These are phyloP conservation scores for Capreolus pygargus DNA, from an alignment of 2,113 vertebrate species.

Conservation along the genomic window DNA sequence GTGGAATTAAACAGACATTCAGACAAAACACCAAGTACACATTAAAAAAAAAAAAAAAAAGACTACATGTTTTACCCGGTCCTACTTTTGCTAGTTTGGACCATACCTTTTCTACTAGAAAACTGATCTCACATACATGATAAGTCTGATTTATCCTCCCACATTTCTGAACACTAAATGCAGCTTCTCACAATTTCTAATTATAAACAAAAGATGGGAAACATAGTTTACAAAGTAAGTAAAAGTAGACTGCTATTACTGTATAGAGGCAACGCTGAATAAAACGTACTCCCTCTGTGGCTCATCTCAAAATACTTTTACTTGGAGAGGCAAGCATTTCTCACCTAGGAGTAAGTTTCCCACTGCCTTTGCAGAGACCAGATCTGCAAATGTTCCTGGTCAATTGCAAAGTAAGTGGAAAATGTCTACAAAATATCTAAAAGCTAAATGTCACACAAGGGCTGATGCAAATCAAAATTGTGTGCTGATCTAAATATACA, in stretches of 20 bases:
- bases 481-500: conserved; percentile 55
- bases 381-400: not conserved
- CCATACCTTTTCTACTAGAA: conserved; percentile 55
- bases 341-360: not conserved
- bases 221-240: conserved; percentile 44
- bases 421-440: conserved; percentile 43
- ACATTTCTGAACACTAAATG: conserved; percentile 76
- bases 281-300: conserved; percentile 60
- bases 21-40: conserved; percentile 70
- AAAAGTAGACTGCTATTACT: conserved; percentile 62
- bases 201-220: conserved; percentile 72
- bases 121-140: conserved; percentile 69
- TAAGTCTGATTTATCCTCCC: conserved; percentile 75
- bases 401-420: not conserved
- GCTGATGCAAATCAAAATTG: conserved; percentile 37
- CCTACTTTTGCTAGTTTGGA: conserved; percentile 53
- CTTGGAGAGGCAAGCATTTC: conserved; percentile 40
- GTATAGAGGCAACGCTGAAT: conserved; percentile 65
- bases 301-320: conserved; percentile 61
- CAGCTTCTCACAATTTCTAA: conserved; percentile 76
- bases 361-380: not conserved
- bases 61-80: conserved; percentile 46
- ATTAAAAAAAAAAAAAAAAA: conserved; percentile 1
- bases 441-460: conserved; percentile 22
- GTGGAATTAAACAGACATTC: conserved; percentile 75